phyloP scores from a whole-genome alignment of 2,888 invertebrate genomes.

The Drymonia ruficornis region DNA sequence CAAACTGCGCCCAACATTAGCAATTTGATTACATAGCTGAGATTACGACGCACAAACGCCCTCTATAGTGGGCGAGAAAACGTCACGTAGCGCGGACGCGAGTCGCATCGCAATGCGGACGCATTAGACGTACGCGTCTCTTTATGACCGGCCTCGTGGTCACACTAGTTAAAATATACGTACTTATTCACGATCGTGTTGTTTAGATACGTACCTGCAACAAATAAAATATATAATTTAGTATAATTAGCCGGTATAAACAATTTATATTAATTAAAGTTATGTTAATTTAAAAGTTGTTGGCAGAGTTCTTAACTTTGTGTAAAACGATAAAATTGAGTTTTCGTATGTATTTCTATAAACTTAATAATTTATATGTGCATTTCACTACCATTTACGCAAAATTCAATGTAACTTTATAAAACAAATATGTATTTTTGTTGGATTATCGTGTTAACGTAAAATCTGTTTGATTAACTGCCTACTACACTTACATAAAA shows the following conservation, averaged over 20 bases:
- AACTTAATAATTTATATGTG: too few species aligned
- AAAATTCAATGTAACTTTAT: too few species aligned
- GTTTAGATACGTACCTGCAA: constrained; percentile 5
- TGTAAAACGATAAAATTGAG: too few species aligned
- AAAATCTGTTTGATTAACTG: too few species aligned
- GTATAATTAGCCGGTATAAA: too few species aligned
- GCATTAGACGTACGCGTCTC: constrained; percentile 23
- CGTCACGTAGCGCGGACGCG: constrained; percentile 59
- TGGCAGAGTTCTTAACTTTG: background rate
- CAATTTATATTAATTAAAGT: too few species aligned
- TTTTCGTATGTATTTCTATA: too few species aligned
- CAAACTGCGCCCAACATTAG: constrained; percentile 50
- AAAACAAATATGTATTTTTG: too few species aligned
- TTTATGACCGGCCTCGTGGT: constrained; percentile 12
- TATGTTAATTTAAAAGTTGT: too few species aligned
- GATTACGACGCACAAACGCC: constrained; percentile 56
- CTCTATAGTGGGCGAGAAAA: constrained; percentile 56
- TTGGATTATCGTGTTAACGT: too few species aligned
- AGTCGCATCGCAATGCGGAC: constrained; percentile 51
- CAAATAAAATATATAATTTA: constrained; percentile 1
- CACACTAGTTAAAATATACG: background rate
- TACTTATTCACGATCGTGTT: background rate
- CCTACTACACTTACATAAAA: background rate
- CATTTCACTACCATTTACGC: too few species aligned
- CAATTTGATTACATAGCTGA: constrained; percentile 58